Percentiles rank a stretch among this genome's conserved stretches.
These are phyloP conservation scores for Drosophila meridionalis DNA, from an alignment of 2,888 invertebrate species.

Conservation along the genomic window DNA sequence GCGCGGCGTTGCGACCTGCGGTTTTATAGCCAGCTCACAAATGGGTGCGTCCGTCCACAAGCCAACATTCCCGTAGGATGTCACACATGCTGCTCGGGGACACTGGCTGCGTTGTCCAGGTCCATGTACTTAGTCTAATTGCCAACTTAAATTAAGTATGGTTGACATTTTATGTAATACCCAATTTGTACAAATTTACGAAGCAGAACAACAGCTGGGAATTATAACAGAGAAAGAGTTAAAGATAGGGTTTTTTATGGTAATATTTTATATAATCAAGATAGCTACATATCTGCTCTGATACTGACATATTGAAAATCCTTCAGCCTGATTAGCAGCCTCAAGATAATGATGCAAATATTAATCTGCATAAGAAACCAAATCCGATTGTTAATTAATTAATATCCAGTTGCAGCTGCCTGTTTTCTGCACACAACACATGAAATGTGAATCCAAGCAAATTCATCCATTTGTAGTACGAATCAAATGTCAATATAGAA, in stretches of 20 bases:
- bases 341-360: not conserved
- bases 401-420: not conserved
- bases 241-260: no score
- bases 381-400: not conserved
- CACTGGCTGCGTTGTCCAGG: not conserved
- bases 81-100: conserved; percentile 31
- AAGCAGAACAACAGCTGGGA: not conserved
- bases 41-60: conserved; percentile 50
- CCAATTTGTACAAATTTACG: conserved; percentile 1
- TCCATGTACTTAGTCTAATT: conserved; percentile 54
- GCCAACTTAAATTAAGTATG: conserved; percentile 4
- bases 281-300: no score
- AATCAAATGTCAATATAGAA: not conserved
- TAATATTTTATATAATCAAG: no score
- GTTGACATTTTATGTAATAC: not conserved
- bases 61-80: conserved; percentile 47
- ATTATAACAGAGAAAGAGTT: not conserved
- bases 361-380: not conserved
- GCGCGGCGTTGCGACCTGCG: conserved; percentile 22
- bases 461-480: conserved; percentile 22
- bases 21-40: conserved; percentile 59
- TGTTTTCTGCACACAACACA: not conserved
- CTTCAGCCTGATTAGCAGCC: not conserved
- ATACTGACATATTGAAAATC: no score
- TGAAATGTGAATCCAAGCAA: not conserved